Evolutionary conservation across 2,888 invertebrate genomes (phyloP).

Genomic region (Drosophila antonietae): DNA sequence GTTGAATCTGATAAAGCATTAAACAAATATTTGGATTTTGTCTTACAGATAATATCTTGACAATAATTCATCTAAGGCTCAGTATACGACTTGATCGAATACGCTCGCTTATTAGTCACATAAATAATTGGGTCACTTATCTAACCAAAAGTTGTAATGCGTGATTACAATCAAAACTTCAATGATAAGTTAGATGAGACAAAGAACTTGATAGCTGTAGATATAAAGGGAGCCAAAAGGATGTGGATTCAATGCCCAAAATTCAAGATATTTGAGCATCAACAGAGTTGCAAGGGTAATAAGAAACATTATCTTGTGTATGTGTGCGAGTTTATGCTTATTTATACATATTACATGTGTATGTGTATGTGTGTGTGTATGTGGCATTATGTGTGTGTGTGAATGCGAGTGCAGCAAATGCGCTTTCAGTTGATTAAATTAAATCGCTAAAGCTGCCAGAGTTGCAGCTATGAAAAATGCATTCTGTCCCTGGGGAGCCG

Average conservation of each 20-base stretch:
- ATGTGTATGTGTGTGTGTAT: constrained; percentile 8
- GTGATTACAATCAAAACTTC: neutral
- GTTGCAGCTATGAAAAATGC: constrained; percentile 68
- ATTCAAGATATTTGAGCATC: constrained; percentile 53
- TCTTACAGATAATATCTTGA: too few species aligned
- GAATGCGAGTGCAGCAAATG: constrained; percentile 72
- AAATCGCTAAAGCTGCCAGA: constrained; percentile 71
- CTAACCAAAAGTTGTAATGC: neutral
- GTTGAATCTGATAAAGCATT: too few species aligned
- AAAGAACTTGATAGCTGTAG: too few species aligned
- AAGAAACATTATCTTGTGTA: constrained; percentile 32
- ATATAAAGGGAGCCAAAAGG: neutral
- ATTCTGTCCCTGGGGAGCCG: constrained; percentile 38
- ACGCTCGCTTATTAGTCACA: too few species aligned
- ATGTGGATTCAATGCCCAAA: constrained; percentile 45
- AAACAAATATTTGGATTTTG: too few species aligned
- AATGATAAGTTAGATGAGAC: neutral
- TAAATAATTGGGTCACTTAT: neutral
- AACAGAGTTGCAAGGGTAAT: constrained; percentile 19
- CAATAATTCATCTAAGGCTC: too few species aligned
- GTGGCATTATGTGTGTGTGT: constrained; percentile 41
- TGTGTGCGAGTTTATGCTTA: constrained; percentile 3
- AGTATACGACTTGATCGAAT: too few species aligned
- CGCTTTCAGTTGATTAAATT: constrained; percentile 80
- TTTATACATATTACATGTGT: neutral